Base-by-base conservation (phyloP, 2,113 vertebrate species). In the Chrysochloris asiatica region DNA sequence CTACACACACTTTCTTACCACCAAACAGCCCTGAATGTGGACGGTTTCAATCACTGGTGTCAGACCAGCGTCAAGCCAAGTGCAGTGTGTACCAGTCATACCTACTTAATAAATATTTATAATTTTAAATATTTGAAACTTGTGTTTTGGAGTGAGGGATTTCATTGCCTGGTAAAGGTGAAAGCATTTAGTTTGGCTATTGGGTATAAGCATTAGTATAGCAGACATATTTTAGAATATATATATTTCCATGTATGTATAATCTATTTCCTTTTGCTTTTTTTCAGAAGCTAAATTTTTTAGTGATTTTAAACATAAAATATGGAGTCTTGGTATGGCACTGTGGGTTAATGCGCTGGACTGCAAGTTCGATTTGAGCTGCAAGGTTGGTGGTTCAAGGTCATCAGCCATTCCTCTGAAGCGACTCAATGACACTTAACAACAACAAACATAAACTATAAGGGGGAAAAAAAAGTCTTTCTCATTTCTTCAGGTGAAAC, bases 121-220 rank as follows among this genome's bases (percentile, higher is more conserved):
- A 56, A 45, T 38, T n/a, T 45, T 30, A 56, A 86, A 43, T 36
- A 43, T 92, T 76, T 38, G 75, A 54, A 67, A 13, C 1, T 36
- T 92, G 59, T 54, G 41, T 52, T 48, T 36, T 90, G 38, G 45
- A 73, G 6, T 30, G 12, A 90, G 67, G 67, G 36, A 73, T 67
- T 72, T 65, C 24, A 67, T 79, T 75, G n/a, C 65, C 76, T 41
- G 38, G 77, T 24, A 78, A 77, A 59, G 4, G 3, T 41, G 9
- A 90, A 82, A 87, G 48, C 56, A 52, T n/a, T 3, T 19, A 10
- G 9, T 43, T 69, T 59, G 47, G 3, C 52, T 73, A 30, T 45
- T 83, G 38, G 14, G 13, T 12, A 22, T 43, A 63, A 76, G 38
- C 22, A 47, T 45, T 26, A 92, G 4, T 36, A 82, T n/a, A 63